Base-by-base conservation (phyloP, 1,140 invertebrate genomes). In the Contarinia nasturtii region DNA sequence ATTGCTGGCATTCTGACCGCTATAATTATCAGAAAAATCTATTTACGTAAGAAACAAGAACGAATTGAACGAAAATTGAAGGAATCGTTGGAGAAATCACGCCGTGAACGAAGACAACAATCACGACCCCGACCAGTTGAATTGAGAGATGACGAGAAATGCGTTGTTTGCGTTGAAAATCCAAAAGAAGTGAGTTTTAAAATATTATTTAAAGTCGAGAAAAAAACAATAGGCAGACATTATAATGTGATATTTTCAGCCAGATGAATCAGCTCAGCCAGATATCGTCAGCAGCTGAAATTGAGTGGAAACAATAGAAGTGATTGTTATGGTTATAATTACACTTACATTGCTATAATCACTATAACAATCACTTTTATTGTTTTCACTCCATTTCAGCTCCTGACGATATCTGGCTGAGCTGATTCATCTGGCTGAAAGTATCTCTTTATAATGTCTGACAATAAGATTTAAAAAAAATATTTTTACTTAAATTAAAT, bases 121-220 rank as follows among this genome's bases (percentile, higher is more conserved):
- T 75, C 72, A 2, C 62, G 79, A 15, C 74, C 78, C 18, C 68
- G 65, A 7, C 27, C 27, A 27, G 4, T 3, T 27, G 71, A 79
- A 52, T 58, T 82, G 7, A 60, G 69, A 4, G 75, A 81, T 2
- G 70, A 75, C 56, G 77, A 82, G 55, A 59, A 79, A 2, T 87
- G 82, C 55, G 76, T 84, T 12, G 77, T 85, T n/a, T 86, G 82
- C 61, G 69, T 72, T 14, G 72, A 71, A 45, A 82, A 84, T 66
- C 80, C 80, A 8, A 77, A 77, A 54, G 81, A 83, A 63, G 76
- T 77, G 54, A 50, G 33, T 36, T 37, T 33, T 12, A 18, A 43
- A 21, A 2, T 46, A 46, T 20, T 43, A 42, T 42, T 43, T 14
- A 33, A 42, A n/a, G n/a, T 45, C 43, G 11, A 46, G 27, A n/a